Evolutionary conservation across 2,888 invertebrate species (phyloP).

Genomic region (Marasmarcha lunaedactyla): DNA sequence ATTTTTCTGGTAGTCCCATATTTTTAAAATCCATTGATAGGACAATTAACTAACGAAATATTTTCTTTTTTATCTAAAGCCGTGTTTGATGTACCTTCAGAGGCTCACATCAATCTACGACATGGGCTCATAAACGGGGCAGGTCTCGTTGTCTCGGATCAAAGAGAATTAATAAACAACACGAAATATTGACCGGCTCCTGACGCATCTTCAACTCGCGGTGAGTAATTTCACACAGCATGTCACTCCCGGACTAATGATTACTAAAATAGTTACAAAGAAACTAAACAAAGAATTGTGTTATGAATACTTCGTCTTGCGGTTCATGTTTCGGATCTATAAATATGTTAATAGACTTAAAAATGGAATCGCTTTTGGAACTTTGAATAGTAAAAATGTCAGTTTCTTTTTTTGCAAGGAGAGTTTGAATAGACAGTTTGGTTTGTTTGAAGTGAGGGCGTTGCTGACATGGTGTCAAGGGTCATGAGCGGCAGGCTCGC

Average conservation of each 20-base stretch:
- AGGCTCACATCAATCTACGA: constrained; percentile 39
- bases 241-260: constrained; percentile 40
- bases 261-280: constrained; percentile 42
- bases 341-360: constrained; percentile 20
- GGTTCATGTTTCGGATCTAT: constrained; percentile 28
- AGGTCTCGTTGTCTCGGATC: constrained; percentile 43
- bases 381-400: too few species aligned
- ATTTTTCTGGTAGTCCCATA: not conserved
- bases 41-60: constrained; percentile 40
- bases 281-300: constrained; percentile 28
- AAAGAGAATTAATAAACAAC: constrained; percentile 53
- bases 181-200: constrained; percentile 46
- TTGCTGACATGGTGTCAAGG: constrained; percentile 23
- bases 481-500: constrained; percentile 40
- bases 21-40: constrained; percentile 19
- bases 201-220: constrained; percentile 46
- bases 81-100: constrained; percentile 46
- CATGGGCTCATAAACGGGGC: not conserved
- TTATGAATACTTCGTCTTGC: constrained; percentile 23
- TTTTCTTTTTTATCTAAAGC: constrained; percentile 16
- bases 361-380: constrained; percentile 14
- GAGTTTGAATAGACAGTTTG: not conserved
- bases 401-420: not conserved
- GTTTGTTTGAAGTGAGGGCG: not conserved
- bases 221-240: constrained; percentile 42